Evolutionary conservation across 2,113 vertebrate species (phyloP).

Genomic region (Meles meles): DNA sequence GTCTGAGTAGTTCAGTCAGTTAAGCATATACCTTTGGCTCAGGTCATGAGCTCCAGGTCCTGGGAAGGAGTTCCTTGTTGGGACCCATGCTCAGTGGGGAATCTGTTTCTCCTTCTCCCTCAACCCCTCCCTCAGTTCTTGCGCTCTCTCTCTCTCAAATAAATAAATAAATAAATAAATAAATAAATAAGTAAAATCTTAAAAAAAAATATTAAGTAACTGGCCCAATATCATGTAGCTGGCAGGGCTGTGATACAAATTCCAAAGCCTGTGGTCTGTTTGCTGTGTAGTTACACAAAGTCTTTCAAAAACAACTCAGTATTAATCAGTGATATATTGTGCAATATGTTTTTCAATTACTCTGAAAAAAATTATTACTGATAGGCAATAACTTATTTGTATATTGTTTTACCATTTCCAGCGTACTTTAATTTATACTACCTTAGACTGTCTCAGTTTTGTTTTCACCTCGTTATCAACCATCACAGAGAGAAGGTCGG

Average conservation of each 20-base stretch:
- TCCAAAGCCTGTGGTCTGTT: not conserved
- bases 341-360: not conserved
- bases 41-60: not conserved
- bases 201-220: not conserved
- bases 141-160: not conserved
- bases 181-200: not conserved
- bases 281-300: not conserved
- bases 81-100: not conserved
- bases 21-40: not conserved
- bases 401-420: not conserved
- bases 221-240: not conserved
- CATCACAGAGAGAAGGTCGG: not conserved
- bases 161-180: not conserved
- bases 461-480: not conserved
- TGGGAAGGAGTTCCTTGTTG: not conserved
- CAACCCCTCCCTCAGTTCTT: not conserved
- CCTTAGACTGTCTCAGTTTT: not conserved
- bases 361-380: not conserved
- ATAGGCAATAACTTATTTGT: not conserved
- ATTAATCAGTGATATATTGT: not conserved
- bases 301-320: not conserved
- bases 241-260: not conserved
- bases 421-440: not conserved
- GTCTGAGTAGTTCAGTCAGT: not conserved
- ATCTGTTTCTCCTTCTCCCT: not conserved